Conservation (phyloP, 2,113 vertebrate species). For the Acanthisitta chloris region DNA sequence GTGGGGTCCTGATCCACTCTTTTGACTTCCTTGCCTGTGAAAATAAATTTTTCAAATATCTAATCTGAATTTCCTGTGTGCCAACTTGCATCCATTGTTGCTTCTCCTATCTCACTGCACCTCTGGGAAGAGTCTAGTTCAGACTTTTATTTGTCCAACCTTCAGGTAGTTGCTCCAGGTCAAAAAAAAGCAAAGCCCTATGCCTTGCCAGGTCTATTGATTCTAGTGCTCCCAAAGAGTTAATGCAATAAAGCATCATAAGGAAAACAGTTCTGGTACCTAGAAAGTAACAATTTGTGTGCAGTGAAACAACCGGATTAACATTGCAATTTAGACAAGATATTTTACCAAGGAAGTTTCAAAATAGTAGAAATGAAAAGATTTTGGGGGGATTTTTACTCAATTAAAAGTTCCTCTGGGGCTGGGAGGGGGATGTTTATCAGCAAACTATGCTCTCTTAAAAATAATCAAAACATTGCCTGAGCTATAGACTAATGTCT, state of each 20-base stretch:
- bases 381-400: neutral
- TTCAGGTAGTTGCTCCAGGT: neutral
- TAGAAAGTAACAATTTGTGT: neutral
- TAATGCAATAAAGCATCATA: neutral
- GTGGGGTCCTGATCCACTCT: neutral
- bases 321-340: neutral
- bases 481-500: neutral
- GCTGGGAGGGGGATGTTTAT: neutral
- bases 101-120: neutral
- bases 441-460: neutral
- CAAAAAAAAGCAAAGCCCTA: neutral
- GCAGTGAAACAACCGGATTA: neutral
- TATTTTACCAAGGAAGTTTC: neutral
- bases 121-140: neutral
- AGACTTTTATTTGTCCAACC: neutral
- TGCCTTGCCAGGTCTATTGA: neutral
- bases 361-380: neutral
- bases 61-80: neutral
- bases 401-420: neutral
- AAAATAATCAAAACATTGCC: neutral
- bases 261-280: neutral
- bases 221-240: neutral
- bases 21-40: neutral
- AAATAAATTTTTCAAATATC: neutral
- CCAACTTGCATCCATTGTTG: neutral